phyloP scores from a whole-genome alignment of 1,140 invertebrate genomes.

The Artemia franciscana region DNA sequence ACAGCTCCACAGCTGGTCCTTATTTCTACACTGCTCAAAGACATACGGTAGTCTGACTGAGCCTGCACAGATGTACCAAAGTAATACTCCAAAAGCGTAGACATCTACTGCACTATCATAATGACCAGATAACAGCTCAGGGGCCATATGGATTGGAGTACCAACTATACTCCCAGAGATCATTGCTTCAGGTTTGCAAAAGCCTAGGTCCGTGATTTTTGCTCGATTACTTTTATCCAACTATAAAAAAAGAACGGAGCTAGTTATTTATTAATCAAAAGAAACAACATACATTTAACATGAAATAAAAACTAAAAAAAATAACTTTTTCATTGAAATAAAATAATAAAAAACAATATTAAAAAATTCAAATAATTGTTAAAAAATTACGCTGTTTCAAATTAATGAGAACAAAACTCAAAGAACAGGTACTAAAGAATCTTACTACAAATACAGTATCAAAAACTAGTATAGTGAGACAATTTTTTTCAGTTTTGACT shows the following conservation, averaged over 20 bases:
- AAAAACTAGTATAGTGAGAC: too few species aligned
- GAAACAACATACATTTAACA: too few species aligned
- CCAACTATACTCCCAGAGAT: slow-evolving; percentile 65
- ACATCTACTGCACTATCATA: slow-evolving; percentile 71
- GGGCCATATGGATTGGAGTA: slow-evolving; percentile 79
- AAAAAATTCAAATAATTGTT: background rate
- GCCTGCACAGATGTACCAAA: slow-evolving; percentile 66
- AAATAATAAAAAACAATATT: background rate
- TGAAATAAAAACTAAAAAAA: slow-evolving; percentile 2
- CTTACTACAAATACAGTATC: too few species aligned
- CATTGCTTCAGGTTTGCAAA: slow-evolving; percentile 75
- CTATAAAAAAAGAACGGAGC: slow-evolving; percentile 18
- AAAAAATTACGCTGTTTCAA: background rate
- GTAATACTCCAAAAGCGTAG: slow-evolving; percentile 73
- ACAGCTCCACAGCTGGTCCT: slow-evolving; percentile 63
- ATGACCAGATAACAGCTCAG: slow-evolving; percentile 52
- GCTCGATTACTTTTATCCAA: slow-evolving; percentile 47
- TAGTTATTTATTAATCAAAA: background rate
- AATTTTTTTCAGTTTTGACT: too few species aligned
- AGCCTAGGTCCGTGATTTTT: slow-evolving; percentile 67
- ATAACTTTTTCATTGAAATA: background rate
- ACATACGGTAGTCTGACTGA: slow-evolving; percentile 48
- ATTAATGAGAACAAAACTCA: too few species aligned
- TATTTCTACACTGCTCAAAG: slow-evolving; percentile 66
- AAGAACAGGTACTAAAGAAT: too few species aligned